These are phyloP conservation scores for Spizaetus ornatus DNA, from an alignment of 2,113 vertebrate genomes.

Conservation along the genomic window DNA sequence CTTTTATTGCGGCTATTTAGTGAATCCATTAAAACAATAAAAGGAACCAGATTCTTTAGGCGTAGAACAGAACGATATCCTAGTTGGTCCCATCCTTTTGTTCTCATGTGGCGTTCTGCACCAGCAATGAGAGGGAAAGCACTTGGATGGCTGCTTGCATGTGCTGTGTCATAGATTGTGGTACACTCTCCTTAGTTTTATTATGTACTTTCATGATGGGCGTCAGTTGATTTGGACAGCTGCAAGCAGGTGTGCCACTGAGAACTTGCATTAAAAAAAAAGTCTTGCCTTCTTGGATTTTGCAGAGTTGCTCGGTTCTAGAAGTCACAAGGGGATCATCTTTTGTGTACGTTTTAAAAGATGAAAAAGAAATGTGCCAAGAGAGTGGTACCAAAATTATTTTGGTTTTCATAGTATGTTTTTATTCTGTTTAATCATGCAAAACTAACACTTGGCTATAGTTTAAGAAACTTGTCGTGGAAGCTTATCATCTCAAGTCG, in stretches of 20 bases:
- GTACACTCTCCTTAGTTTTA: background rate
- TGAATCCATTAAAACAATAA: background rate
- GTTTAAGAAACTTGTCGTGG: background rate
- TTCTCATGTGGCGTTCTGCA: background rate
- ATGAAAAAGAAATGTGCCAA: background rate
- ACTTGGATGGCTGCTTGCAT: background rate
- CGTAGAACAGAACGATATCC: background rate
- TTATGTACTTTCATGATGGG: background rate
- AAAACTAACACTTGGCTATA: background rate
- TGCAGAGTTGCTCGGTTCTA: background rate
- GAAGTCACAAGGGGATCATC: background rate
- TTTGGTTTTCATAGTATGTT: background rate
- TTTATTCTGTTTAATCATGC: background rate
- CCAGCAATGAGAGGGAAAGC: background rate
- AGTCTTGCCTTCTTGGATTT: background rate
- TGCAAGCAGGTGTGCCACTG: background rate
- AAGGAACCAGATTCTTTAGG: background rate
- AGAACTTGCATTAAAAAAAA: background rate
- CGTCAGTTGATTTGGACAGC: background rate
- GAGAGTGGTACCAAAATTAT: background rate
- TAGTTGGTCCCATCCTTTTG: background rate
- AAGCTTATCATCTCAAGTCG: rapidly evolving
- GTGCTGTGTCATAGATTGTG: background rate
- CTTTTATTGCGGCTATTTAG: background rate
- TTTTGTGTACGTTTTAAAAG: background rate